Evolutionary conservation across 64 coral and sea anemone genomes (phyloP), one percentile per base, ranked within the genome.

Genomic region (Stichodactyla mertensii): DNA sequence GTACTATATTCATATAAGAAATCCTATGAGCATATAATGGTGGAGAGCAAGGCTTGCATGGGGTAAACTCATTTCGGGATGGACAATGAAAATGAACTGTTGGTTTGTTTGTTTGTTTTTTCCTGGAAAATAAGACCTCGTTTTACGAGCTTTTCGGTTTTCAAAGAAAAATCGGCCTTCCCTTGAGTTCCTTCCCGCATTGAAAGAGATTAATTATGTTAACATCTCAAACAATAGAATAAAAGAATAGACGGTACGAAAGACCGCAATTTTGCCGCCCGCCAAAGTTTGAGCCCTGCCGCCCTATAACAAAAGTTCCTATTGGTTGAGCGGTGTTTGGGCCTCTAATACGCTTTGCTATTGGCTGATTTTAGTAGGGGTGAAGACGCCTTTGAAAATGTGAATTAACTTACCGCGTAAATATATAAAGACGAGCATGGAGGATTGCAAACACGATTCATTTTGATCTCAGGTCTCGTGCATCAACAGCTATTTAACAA

Each of bases 391-490:
- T 81, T 81, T 53, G 78, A 52, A 81, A 81, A 52, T 74, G 12
- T 81, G 60, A 85, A 85, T 85, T 58, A 61, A 85, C 36, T 27
- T 51, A 31, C 55, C 83, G 83, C 83, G 83, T 27, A 64, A 64
- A 85, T 60, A 85, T 85, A 85, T 85, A 85, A 85, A 81, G 83
- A 55, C 24, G n/a, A 85, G 8, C 55, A 85, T 85, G 83, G 56
- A 82, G 80, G 52, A 54, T 54, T n/a, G 0, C 5, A 62, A 7
- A 64, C 55, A 52, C 5, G 1, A 62, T 85, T 64, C 55, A 45
- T 58, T 22, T 52, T 85, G 55, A 85, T 64, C 60, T 26, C 15
- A 85, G 60, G 45, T 64, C 60, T 51, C 83, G 83, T 85, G 83
- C 31, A 31, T 15, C 56, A 58, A 27, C 55, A 55, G 54, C 54